A percentile compares a stretch with the other conserved stretches of the same genome.
Evolutionary conservation across 2,888 invertebrate species (phyloP).

Genomic region (Callimorpha dominula): DNA sequence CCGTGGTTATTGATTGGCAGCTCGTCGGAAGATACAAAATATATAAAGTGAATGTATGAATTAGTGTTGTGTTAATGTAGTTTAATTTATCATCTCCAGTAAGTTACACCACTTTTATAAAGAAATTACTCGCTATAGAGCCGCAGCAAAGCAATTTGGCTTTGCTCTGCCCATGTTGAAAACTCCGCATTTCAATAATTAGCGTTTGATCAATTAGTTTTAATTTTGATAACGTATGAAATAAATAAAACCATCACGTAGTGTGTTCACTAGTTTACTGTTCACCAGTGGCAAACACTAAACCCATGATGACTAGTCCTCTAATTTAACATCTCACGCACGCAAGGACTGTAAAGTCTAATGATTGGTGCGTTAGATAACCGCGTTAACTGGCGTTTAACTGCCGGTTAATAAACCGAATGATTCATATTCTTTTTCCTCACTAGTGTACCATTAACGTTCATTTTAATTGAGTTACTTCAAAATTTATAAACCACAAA

Average conservation of each 20-base stretch:
- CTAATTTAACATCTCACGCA: slow-evolving; percentile 57
- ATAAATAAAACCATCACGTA: neutral
- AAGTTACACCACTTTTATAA: too few species aligned
- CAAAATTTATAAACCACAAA: slow-evolving; percentile 55
- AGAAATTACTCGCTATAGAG: too few species aligned
- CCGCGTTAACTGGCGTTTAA: slow-evolving; percentile 44
- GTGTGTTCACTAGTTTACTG: slow-evolving; percentile 1
- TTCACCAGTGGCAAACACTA: slow-evolving; percentile 27
- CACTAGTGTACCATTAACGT: slow-evolving; percentile 43
- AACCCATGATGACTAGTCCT: slow-evolving; percentile 25
- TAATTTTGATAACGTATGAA: neutral
- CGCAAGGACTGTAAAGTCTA: slow-evolving; percentile 53
- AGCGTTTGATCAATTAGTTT: too few species aligned
- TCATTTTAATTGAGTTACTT: slow-evolving; percentile 59
- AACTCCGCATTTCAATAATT: too few species aligned
- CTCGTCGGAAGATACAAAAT: too few species aligned
- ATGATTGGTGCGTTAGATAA: slow-evolving; percentile 55
- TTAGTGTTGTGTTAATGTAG: too few species aligned
- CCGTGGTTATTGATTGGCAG: too few species aligned
- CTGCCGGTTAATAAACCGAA: slow-evolving; percentile 58
- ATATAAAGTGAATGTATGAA: too few species aligned
- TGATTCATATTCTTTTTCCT: slow-evolving; percentile 58
- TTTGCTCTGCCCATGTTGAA: too few species aligned
- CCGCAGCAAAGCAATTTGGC: too few species aligned
- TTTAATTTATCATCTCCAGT: too few species aligned